Evolutionary conservation across 2,113 vertebrate species (phyloP), one percentile per base, ranked within the genome.

Genomic region (Pungitius pungitius): DNA sequence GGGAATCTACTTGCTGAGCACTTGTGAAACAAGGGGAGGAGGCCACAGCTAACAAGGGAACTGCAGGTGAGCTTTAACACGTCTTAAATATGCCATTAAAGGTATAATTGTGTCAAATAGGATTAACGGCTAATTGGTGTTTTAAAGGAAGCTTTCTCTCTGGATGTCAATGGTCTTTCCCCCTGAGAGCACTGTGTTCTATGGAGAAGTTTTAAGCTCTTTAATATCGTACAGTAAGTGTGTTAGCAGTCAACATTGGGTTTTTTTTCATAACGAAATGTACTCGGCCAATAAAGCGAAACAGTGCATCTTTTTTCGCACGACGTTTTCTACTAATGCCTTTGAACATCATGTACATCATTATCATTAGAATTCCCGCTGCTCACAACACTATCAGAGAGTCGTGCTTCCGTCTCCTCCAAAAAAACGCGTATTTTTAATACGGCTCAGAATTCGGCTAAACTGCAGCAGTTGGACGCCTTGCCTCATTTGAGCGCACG

Each of bases 71-170:
- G 56, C 59, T 83, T 87, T 79, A 80, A 85, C 9, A 30, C 1
- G 12, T 33, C 52, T 82, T 84, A 58, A 82, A 86, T 81, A 76
- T 69, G 72, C 67, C 24, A 78, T 77, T 69, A 71, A 74, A 71
- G 77, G 39, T 35, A 33, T 78, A 56, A 43, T 73, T 24, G 57
- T 62, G 52, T 37, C 40, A 80, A 85, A 78, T 30, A 80, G 78
- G 86, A 89, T 90, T 85, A 84, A 75, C 70, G 39, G 71, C 47
- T 84, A 78, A 78, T 84, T 89, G 62, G 59, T 73, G 22, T 80
- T 78, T 85, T 61, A 82, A 86, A 81, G 30, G 52, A 10, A 71
- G 69, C 67, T 49, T 78, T 78, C 64, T 69, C 63, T 75, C 64
- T 63, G 11, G 49, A 58, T 58, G 47, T 56, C 47, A 51, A 54